These are phyloP conservation scores for Notiomystis cincta DNA, from an alignment of 2,113 vertebrate genomes.

Conservation along the genomic window DNA sequence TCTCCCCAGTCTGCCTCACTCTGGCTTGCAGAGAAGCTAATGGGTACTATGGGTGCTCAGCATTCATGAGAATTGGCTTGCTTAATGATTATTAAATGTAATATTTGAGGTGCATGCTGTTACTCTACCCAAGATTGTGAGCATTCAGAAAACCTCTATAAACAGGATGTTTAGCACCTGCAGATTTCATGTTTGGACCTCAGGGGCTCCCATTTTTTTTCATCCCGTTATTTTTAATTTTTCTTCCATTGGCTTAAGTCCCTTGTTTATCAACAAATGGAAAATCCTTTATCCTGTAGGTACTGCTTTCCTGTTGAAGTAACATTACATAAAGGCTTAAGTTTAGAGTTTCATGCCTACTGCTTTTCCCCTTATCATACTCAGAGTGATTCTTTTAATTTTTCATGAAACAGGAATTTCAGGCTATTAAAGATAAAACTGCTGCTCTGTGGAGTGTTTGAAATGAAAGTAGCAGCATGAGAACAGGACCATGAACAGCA, in stretches of 20 bases:
- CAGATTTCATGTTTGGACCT: neutral
- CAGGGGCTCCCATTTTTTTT: neutral
- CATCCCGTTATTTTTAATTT: neutral
- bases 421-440: neutral
- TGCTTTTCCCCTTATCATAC: neutral
- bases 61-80: neutral
- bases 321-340: neutral
- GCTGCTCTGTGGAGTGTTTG: neutral
- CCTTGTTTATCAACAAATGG: neutral
- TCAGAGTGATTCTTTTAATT: neutral
- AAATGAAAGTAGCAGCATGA: neutral
- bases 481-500: neutral
- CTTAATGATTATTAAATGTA: neutral
- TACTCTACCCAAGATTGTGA: neutral
- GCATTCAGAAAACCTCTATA: neutral
- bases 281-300: neutral
- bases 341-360: neutral
- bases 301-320: neutral
- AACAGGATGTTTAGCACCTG: neutral
- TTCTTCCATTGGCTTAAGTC: neutral
- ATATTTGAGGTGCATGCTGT: accelerated
- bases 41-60: neutral
- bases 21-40: neutral
- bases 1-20: neutral
- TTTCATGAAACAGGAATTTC: neutral